Percentiles rank a stretch among this genome's conserved stretches.
phyloP scores from a whole-genome alignment of 1,140 invertebrate species.

The Ostrea edulis region DNA sequence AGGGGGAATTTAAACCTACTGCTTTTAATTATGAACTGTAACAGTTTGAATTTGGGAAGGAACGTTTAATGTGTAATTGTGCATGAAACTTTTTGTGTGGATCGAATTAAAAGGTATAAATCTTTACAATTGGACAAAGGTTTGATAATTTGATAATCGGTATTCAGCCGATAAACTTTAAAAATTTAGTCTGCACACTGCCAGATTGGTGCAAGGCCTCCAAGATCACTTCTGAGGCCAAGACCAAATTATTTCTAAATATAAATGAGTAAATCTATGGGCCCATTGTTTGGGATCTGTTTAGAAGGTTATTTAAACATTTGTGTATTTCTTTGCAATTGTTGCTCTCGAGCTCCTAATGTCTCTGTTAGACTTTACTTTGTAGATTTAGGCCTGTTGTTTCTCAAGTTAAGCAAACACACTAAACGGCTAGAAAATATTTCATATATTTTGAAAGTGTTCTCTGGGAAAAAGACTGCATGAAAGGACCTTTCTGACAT shows the following conservation, averaged over 20 bases:
- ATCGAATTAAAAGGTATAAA: constrained; percentile 21
- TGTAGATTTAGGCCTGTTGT: background rate
- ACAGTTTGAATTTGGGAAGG: background rate
- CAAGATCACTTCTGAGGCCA: background rate
- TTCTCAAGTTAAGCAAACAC: constrained; percentile 17
- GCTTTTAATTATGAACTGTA: constrained; percentile 3
- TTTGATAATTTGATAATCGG: constrained; percentile 10
- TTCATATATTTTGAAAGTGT: background rate
- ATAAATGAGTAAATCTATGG: background rate
- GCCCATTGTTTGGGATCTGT: background rate
- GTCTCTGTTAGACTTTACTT: constrained; percentile 5
- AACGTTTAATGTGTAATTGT: constrained; percentile 22
- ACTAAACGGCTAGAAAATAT: background rate
- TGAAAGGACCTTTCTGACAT: background rate
- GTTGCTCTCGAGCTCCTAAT: background rate
- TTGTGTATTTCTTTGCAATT: constrained; percentile 24
- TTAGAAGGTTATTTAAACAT: constrained; percentile 29
- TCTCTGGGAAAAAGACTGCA: background rate
- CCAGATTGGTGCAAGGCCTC: background rate
- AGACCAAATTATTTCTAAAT: constrained; percentile 12
- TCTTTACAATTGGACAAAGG: constrained; percentile 1
- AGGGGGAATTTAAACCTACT: background rate
- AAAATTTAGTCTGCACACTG: background rate
- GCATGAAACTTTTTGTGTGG: constrained; percentile 19
- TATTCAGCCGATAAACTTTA: background rate